Conservation (phyloP, 2,113 vertebrate species). For the Oreochromis aureus region DNA sequence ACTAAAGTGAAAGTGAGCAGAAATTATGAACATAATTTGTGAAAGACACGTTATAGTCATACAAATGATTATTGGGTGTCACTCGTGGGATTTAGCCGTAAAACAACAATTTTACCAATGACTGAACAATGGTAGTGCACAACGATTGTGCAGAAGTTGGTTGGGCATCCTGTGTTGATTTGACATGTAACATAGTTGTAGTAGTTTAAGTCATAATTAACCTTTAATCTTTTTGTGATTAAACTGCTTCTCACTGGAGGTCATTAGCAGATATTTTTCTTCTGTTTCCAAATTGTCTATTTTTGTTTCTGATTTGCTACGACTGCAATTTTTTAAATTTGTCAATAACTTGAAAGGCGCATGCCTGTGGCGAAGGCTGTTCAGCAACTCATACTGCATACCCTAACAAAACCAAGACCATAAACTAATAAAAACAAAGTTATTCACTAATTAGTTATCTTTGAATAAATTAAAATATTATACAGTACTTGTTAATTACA, state of each 20-base stretch:
- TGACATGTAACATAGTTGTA: neutral
- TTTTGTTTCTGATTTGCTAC: neutral
- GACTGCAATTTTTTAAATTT: neutral
- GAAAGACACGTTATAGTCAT: neutral
- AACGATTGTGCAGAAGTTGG: no score
- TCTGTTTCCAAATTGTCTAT: neutral
- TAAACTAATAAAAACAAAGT: neutral
- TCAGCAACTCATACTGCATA: neutral
- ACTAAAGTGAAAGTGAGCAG: neutral
- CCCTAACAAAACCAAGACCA: neutral
- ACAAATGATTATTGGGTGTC: neutral
- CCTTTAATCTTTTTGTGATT: neutral
- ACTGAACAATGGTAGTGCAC: no score
- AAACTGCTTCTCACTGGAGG: neutral
- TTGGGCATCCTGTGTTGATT: neutral
- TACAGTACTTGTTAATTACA: neutral
- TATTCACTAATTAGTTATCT: neutral
- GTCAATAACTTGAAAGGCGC: neutral
- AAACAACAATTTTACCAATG: neutral
- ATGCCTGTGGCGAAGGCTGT: neutral
- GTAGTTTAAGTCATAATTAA: neutral
- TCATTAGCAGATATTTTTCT: neutral
- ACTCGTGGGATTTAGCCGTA: neutral
- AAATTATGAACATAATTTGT: neutral
- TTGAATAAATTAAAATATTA: neutral